A percentile compares a stretch with the other conserved stretches of the same genome.
Evolutionary conservation across 2,113 vertebrate genomes (phyloP).

Genomic region (Cephalopterus ornatus): DNA sequence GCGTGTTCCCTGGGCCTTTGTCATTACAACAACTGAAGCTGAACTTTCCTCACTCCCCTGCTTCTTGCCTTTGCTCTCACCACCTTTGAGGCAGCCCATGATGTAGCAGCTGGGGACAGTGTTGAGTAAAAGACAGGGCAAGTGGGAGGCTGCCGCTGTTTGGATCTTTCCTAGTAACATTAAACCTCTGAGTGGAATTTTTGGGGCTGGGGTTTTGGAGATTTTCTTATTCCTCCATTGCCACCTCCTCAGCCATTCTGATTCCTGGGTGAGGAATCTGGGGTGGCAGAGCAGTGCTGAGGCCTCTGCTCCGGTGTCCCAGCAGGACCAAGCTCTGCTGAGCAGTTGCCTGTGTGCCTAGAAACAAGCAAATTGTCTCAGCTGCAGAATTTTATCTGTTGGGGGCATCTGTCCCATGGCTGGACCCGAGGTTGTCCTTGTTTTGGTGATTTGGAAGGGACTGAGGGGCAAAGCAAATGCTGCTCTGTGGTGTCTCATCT

Average conservation of each 20-base stretch:
- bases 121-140: background rate
- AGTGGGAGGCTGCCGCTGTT: background rate
- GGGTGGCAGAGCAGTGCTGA: background rate
- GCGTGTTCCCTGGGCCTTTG: background rate
- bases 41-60: background rate
- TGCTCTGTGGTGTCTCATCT: background rate
- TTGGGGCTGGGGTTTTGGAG: background rate
- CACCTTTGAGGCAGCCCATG: background rate
- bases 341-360: background rate
- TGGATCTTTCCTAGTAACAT: background rate
- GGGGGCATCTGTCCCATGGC: background rate
- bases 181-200: background rate
- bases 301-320: background rate
- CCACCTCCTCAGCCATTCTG: background rate
- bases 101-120: background rate
- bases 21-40: background rate
- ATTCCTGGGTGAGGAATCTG: background rate
- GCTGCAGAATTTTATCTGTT: background rate
- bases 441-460: background rate
- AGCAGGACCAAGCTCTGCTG: background rate
- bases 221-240: background rate
- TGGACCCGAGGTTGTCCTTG: background rate
- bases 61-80: background rate
- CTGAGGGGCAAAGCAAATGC: background rate
- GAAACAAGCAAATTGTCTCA: background rate